A percentile compares a stretch with the other conserved stretches of the same genome.
Evolutionary conservation across 2,113 vertebrate genomes (phyloP).

Genomic region (Gadus chalcogrammus): DNA sequence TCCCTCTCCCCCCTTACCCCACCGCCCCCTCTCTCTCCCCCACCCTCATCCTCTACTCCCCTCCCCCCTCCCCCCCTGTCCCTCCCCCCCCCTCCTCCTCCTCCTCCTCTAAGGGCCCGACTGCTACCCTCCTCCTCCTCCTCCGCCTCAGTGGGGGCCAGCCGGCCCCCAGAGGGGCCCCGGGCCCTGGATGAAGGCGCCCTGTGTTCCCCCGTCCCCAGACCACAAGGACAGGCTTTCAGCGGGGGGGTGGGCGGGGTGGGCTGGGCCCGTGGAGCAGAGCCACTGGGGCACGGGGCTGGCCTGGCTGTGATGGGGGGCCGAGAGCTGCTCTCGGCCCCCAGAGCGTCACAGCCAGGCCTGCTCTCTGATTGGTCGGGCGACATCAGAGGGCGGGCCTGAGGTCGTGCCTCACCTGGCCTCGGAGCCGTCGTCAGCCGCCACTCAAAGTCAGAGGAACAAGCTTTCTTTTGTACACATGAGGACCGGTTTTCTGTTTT

Average conservation of each 20-base stretch:
- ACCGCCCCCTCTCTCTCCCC: no score
- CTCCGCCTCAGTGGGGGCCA: constrained; percentile 35
- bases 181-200: constrained; percentile 65
- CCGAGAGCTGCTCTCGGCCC: constrained; percentile 36
- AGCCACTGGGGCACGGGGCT: constrained; percentile 46
- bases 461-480: no score
- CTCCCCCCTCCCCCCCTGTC: no score
- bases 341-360: background rate
- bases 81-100: no score
- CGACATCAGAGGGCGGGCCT: no score
- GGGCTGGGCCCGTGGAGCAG: constrained; percentile 33
- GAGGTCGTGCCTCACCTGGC: no score
- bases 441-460: no score
- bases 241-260: constrained; percentile 47
- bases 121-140: constrained; percentile 47
- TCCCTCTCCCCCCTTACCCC: no score
- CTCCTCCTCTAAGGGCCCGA: background rate
- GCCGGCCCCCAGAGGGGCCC: constrained; percentile 46
- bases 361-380: background rate
- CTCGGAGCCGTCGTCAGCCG: no score
- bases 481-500: no score
- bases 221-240: constrained; percentile 72
- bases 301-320: constrained; percentile 24
- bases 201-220: constrained; percentile 68
- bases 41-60: no score